These are phyloP conservation scores for Arrhopalites spinosus DNA, from an alignment of 2,888 invertebrate species.

Conservation along the genomic window DNA sequence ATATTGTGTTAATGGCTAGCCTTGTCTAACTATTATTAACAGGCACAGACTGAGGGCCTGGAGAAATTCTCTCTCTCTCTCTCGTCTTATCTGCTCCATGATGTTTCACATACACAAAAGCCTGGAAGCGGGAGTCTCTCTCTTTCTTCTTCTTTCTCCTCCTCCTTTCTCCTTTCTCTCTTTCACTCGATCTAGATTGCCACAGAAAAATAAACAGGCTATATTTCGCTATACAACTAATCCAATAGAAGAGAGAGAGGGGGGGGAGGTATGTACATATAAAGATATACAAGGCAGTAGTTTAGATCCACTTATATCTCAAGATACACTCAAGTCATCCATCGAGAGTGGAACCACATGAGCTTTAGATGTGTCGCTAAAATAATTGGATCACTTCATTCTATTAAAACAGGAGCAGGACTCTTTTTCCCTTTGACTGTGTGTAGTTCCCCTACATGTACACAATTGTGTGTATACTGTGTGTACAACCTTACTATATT, in stretches of 20 bases:
- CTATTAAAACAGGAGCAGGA: background rate
- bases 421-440: background rate
- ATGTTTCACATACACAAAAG: background rate
- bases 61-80: constrained; percentile 13
- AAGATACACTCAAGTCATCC: background rate
- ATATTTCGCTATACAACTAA: background rate
- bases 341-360: constrained; percentile 6
- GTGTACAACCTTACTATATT: too few relatives aligned
- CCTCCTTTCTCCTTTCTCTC: constrained; percentile 9
- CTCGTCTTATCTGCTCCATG: background rate
- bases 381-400: constrained; percentile 31
- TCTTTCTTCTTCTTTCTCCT: background rate
- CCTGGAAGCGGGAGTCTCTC: background rate
- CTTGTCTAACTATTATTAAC: constrained; percentile 22
- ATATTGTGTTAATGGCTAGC: constrained; percentile 28
- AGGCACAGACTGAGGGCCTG: constrained; percentile 5
- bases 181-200: constrained; percentile 11
- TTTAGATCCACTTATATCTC: background rate
- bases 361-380: constrained; percentile 21
- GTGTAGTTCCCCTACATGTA: too few relatives aligned
- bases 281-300: background rate
- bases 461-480: too few relatives aligned
- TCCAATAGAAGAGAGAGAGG: constrained; percentile 3
- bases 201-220: constrained; percentile 16
- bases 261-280: background rate